A percentile compares a stretch with the other conserved stretches of the same genome.
These are phyloP conservation scores for Cantharis rustica DNA, from an alignment of 2,888 invertebrate species.

Conservation along the genomic window DNA sequence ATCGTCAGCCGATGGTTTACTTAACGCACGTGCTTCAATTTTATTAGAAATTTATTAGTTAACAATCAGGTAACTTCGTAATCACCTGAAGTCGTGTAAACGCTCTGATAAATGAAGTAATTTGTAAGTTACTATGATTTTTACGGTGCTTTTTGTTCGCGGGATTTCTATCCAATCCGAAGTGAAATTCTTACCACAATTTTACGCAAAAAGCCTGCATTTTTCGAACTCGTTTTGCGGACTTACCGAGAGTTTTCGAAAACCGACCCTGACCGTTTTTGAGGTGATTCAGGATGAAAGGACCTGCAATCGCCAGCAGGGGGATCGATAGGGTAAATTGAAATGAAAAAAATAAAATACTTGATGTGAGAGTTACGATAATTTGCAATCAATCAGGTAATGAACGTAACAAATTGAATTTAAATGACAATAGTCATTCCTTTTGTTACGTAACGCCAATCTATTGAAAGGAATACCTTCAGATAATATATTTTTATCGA, in stretches of 20 bases:
- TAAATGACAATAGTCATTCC: background rate
- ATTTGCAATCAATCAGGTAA: background rate
- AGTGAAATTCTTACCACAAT: background rate
- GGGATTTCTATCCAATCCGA: background rate
- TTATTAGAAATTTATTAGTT: background rate
- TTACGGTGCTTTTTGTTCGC: background rate
- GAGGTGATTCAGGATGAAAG: no score
- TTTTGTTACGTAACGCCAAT: background rate
- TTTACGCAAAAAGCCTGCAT: background rate
- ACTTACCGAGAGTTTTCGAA: background rate
- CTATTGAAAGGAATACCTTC: background rate
- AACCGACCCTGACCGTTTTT: background rate
- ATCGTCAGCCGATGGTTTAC: background rate
- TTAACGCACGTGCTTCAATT: background rate
- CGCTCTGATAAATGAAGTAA: background rate
- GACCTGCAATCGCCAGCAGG: no score
- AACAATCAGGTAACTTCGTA: background rate
- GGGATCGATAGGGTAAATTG: background rate
- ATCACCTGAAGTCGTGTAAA: background rate
- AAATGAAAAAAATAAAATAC: background rate
- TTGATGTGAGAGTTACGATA: background rate
- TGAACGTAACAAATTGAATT: background rate
- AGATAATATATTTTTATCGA: constrained; percentile 3
- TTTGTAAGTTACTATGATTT: background rate
- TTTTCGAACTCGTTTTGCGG: background rate